Conservation (phyloP, 2,888 invertebrate genomes). For the Melanophora roralis region DNA sequence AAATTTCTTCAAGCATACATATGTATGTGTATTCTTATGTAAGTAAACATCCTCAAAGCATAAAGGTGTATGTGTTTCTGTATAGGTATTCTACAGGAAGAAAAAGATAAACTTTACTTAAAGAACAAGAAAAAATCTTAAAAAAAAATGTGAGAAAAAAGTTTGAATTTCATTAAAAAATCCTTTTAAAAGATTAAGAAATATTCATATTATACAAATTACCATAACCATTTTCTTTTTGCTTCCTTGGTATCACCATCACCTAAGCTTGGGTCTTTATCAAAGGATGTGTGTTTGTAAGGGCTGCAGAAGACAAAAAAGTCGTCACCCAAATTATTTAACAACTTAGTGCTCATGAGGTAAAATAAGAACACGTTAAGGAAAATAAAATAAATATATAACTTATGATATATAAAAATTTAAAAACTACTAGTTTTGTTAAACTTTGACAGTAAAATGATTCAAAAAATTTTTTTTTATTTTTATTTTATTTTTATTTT, state of each 20-base stretch:
- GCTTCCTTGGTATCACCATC: background rate
- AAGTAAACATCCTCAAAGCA: background rate
- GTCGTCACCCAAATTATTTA: no score
- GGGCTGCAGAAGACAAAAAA: no score
- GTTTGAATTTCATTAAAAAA: slow-evolving; percentile 45
- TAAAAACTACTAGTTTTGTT: no score
- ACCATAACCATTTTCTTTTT: slow-evolving; percentile 28
- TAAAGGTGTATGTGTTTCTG: background rate
- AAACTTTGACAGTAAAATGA: no score
- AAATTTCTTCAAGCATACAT: background rate
- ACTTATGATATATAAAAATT: no score
- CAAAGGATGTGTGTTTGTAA: background rate
- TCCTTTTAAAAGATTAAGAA: slow-evolving; percentile 50
- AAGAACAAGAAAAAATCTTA: background rate
- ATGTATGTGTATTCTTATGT: background rate
- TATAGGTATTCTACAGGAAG: background rate
- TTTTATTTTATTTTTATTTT: no score
- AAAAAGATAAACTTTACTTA: background rate
- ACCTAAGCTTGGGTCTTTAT: background rate
- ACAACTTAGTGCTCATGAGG: no score
- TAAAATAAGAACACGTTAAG: no score
- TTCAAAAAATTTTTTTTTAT: no score
- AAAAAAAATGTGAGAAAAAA: background rate
- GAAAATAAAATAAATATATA: no score
- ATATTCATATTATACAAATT: slow-evolving; percentile 43